Evolutionary conservation across 1,140 invertebrate species (phyloP).

Genomic region (Hyposmocoma kahamanoa): DNA sequence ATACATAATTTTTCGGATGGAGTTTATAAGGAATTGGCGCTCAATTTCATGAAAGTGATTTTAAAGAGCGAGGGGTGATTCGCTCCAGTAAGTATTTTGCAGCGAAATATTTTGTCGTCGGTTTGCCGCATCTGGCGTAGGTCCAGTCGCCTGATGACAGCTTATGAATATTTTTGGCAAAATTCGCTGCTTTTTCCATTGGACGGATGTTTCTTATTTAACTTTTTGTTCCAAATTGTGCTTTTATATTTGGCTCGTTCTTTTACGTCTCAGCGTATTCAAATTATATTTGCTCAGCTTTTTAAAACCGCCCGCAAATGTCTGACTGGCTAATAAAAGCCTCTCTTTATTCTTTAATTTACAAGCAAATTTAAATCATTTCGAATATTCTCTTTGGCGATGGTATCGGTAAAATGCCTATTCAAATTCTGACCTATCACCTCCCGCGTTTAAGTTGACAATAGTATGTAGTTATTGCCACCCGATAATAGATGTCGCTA

Average conservation of each 20-base stretch:
- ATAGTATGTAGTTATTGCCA: slow-evolving; percentile 32
- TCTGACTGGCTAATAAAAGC: no score
- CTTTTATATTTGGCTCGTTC: slow-evolving; percentile 20
- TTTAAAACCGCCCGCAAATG: no score
- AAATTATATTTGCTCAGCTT: neutral
- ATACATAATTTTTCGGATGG: slow-evolving; percentile 16
- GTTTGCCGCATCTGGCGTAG: slow-evolving; percentile 62
- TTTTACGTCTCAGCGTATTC: neutral
- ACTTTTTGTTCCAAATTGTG: slow-evolving; percentile 43
- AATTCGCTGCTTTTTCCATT: slow-evolving; percentile 54
- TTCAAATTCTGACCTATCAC: slow-evolving; percentile 22
- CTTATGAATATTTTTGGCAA: slow-evolving; percentile 72
- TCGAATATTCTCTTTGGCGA: no score
- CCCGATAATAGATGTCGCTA: slow-evolving; percentile 61
- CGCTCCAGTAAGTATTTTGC: slow-evolving; percentile 63
- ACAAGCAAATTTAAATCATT: no score
- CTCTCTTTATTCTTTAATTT: no score
- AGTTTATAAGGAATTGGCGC: slow-evolving; percentile 32
- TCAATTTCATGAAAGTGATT: slow-evolving; percentile 58
- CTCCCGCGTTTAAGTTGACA: slow-evolving; percentile 12
- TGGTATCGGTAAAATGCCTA: slow-evolving; percentile 21
- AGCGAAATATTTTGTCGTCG: slow-evolving; percentile 66
- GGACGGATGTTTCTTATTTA: slow-evolving; percentile 48
- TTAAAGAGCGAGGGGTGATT: slow-evolving; percentile 63
- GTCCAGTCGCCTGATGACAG: slow-evolving; percentile 70